Conservation (phyloP, 1,140 invertebrate species). For the Saccostrea echinata region DNA sequence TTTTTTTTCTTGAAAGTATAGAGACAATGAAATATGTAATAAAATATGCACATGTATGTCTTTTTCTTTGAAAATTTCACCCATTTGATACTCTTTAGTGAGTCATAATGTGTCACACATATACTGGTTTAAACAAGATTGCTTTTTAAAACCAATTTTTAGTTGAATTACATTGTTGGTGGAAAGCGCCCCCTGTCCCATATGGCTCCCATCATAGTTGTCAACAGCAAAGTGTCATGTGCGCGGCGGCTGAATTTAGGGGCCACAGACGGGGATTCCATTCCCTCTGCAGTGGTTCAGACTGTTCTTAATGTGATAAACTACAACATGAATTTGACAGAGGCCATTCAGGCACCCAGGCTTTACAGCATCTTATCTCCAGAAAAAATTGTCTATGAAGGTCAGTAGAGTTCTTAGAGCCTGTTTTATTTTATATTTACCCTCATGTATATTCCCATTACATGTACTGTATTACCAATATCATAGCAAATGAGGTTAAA, state of each 20-base stretch:
- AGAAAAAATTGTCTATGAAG: slow-evolving; percentile 61
- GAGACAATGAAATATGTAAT: no score
- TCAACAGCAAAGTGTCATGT: slow-evolving; percentile 63
- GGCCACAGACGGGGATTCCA: slow-evolving; percentile 62
- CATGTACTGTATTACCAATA: no score
- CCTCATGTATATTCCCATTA: no score
- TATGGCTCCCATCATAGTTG: slow-evolving; percentile 66
- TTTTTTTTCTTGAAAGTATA: no score
- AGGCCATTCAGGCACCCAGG: slow-evolving; percentile 58
- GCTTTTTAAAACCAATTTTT: slow-evolving; percentile 29
- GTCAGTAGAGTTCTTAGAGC: slow-evolving; percentile 46
- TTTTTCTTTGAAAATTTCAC: no score
- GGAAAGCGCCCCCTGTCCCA: slow-evolving; percentile 68
- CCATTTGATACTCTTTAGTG: no score
- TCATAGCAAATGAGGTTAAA: no score
- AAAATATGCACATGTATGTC: no score
- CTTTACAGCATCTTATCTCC: slow-evolving; percentile 60
- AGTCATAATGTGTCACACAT: no score
- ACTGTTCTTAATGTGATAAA: slow-evolving; percentile 57
- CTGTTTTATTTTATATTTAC: no score
- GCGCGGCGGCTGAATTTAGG: slow-evolving; percentile 63
- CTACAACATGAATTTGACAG: slow-evolving; percentile 52
- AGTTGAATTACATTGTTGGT: slow-evolving; percentile 65
- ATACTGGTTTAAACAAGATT: not conserved
- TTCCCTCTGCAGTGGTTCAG: slow-evolving; percentile 56